These are phyloP conservation scores for Cynopterus sphinx DNA, from an alignment of 2,797 vertebrate species.

Conservation along the genomic window DNA sequence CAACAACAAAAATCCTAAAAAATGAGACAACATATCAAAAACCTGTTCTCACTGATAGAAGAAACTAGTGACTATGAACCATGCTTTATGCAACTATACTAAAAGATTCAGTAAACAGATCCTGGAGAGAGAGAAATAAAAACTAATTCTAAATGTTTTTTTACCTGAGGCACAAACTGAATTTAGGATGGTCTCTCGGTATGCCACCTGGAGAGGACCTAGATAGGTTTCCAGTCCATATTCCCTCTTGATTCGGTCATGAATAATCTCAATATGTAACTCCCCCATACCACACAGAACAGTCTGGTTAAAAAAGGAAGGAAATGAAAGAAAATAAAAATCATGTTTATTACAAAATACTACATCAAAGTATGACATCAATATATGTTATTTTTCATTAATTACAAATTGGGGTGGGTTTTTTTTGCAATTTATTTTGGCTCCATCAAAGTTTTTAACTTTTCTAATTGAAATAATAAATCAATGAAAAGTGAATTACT, in stretches of 20 bases:
- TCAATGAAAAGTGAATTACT: neutral
- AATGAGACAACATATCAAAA: neutral
- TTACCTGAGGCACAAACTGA: slow-evolving; percentile 88
- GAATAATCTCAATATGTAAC: slow-evolving; percentile 97
- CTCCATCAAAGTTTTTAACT: neutral
- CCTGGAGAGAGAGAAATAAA: neutral
- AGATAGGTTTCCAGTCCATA: slow-evolving; percentile 94
- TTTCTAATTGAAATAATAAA: slow-evolving; percentile 14
- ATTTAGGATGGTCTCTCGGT: slow-evolving; percentile 93
- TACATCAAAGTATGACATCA: neutral
- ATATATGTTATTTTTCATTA: slow-evolving; percentile 35
- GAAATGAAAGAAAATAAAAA: slow-evolving; percentile 44
- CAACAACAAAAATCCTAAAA: neutral
- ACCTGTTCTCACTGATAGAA: neutral
- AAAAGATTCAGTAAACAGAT: neutral
- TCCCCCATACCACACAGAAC: slow-evolving; percentile 98
- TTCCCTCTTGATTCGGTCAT: slow-evolving; percentile 95
- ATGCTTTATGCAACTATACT: slow-evolving; percentile 7
- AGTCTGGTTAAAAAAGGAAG: slow-evolving; percentile 86
- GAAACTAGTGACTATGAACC: neutral
- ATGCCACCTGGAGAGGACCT: slow-evolving; percentile 96
- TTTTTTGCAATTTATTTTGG: neutral
- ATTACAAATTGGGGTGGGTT: slow-evolving; percentile 7
- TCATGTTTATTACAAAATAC: neutral
- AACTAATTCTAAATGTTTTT: neutral